Conservation (phyloP, 2,888 invertebrate genomes). For the Calephelis perditalis region DNA sequence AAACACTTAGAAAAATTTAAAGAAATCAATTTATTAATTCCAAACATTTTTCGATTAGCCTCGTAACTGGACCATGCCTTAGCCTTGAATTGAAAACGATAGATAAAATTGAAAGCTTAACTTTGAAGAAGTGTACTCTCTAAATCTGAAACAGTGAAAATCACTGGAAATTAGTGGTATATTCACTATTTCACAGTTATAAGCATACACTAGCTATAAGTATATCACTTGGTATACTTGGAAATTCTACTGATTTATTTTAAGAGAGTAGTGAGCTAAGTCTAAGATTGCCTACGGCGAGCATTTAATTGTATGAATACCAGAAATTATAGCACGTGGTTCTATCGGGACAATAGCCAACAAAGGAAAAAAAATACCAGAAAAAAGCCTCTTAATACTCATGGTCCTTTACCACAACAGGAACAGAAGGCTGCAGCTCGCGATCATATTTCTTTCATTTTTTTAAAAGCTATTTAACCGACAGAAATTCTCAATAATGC, state of each 20-base stretch:
- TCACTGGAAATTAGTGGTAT: constrained; percentile 6
- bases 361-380: too few species aligned
- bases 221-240: constrained; percentile 1
- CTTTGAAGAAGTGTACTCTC: not conserved
- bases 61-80: constrained; percentile 1
- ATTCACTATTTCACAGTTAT: constrained; percentile 7
- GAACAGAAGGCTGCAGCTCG: not conserved
- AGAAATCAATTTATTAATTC: constrained; percentile 6
- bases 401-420: not conserved
- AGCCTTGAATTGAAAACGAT: constrained; percentile 1
- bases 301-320: too few species aligned
- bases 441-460: too few species aligned
- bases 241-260: not conserved
- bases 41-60: constrained; percentile 6
- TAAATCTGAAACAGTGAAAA: constrained; percentile 8
- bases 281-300: too few species aligned
- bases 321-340: too few species aligned
- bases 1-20: constrained; percentile 1
- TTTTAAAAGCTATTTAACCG: not conserved
- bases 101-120: constrained; percentile 7
- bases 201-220: not conserved
- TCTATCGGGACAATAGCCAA: too few species aligned
- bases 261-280: not conserved
- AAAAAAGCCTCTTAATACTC: not conserved
- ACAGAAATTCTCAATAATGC: constrained; percentile 1